Evolutionary conservation across 2,888 invertebrate genomes (phyloP).

Genomic region (Oxyteleia sp.): DNA sequence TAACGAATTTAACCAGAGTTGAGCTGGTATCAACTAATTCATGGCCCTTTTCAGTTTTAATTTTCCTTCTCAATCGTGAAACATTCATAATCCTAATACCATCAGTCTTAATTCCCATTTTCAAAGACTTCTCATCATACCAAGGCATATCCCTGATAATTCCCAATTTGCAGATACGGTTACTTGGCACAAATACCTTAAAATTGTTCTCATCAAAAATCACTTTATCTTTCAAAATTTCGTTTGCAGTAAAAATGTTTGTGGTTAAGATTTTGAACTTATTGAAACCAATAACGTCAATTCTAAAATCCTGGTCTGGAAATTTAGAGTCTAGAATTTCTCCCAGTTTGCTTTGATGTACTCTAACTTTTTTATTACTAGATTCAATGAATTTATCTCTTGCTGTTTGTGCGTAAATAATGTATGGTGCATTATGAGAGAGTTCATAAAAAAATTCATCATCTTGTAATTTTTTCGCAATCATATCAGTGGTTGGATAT

Average conservation of each 20-base stretch:
- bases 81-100: not conserved
- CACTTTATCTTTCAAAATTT: too few species aligned
- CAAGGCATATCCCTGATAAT: not conserved
- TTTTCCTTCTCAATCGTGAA: not conserved
- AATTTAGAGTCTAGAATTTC: not conserved
- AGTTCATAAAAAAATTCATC: too few species aligned
- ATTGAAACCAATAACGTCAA: not conserved
- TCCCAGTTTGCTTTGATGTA: too few species aligned
- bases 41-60: not conserved
- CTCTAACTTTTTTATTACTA: too few species aligned
- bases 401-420: too few species aligned
- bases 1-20: not conserved
- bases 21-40: not conserved
- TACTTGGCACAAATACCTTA: not conserved
- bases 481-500: too few species aligned
- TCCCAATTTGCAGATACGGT: not conserved
- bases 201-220: not conserved
- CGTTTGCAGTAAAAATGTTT: not conserved
- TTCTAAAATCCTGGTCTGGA: conserved; percentile 2
- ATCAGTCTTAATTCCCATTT: not conserved
- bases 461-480: too few species aligned
- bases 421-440: too few species aligned
- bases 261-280: conserved; percentile 5
- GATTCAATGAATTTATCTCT: too few species aligned
- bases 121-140: not conserved